Base-by-base conservation (phyloP, 2,888 invertebrate genomes). In the Aphrophora alni region DNA sequence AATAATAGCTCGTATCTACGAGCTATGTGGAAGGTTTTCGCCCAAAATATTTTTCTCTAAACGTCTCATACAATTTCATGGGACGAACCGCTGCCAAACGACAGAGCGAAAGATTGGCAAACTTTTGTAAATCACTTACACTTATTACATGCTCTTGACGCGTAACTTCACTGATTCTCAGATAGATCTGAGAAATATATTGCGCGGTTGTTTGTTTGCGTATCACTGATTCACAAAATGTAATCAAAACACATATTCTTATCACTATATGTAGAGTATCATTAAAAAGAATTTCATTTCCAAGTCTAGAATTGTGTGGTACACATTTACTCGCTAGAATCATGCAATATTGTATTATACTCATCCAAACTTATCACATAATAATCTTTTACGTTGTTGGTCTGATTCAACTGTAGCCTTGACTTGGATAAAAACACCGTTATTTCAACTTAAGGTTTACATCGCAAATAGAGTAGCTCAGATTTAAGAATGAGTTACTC, bases 1-100 rank as follows among this genome's bases (percentile, higher is more conserved):
- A 3, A 70, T 78, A 2, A 82, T 84, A 8, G 83, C 84, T 0
- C 38, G 81, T 0, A 69, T 84, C 44, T 85, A 81, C 72, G 84
- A 84, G 51, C 82, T 83, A 0, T n/a, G 81, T 44, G 83, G 84
- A 0, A 75, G 71, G n/a, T 21, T 82, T 4, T 44, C 78, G n/a
- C 83, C 83, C 26, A 38, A 74, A 0, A 44, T 80, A 1, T 77
- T 82, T 33, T 14, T 25, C 4, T 77, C 80, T n/a, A 83, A 83
- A 44, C 38, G 33, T 1, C 76, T 82, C 17, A 44, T 83, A 24
- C 79, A 75, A 75, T 78, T 5, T 71, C 74, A 17, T 82, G 82
- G 81, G 82, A 82, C 44, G 28, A 17, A 3, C 4, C 51, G 27
- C 72, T 77, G 25, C 75, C 80, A 17, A 0, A 1, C 1, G 24